These are phyloP conservation scores for Periparus ater DNA, from an alignment of 2,797 vertebrate species.

Conservation along the genomic window DNA sequence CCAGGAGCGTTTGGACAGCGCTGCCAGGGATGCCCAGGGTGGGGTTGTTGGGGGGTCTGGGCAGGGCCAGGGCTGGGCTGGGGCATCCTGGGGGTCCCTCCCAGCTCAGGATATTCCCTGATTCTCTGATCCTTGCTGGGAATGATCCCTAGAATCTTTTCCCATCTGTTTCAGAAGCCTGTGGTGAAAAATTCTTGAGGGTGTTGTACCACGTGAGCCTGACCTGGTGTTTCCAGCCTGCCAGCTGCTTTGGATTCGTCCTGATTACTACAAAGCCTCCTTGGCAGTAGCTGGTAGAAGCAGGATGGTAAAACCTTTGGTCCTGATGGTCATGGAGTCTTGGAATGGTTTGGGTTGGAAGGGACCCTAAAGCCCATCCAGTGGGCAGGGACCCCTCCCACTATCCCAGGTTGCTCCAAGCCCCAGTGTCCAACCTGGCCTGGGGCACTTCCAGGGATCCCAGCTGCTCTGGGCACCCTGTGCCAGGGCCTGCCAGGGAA, in stretches of 20 bases:
- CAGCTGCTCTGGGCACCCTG: not conserved
- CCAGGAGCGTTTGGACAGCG: not conserved
- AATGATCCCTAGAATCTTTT: not conserved
- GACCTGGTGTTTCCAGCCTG: not conserved
- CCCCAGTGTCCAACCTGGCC: accelerated
- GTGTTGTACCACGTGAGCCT: not conserved
- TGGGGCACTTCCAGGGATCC: accelerated
- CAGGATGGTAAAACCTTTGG: not conserved
- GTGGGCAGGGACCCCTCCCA: not conserved
- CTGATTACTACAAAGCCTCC: not conserved
- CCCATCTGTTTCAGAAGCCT: not conserved
- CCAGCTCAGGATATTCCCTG: accelerated
- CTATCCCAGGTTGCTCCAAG: not conserved
- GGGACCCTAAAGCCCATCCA: too few species aligned
- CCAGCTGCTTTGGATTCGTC: not conserved
- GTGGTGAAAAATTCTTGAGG: not conserved
- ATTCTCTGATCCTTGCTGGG: not conserved
- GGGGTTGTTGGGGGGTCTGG: not conserved
- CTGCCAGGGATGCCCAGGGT: not conserved
- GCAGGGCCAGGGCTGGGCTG: not conserved
- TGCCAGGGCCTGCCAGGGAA: not conserved
- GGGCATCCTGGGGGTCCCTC: not conserved
- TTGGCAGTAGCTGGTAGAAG: not conserved
- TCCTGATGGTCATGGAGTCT: not conserved
- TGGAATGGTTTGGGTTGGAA: not conserved